Evolutionary conservation across 2,113 vertebrate genomes (phyloP).

Genomic region (Neodontobutis hainanensis): DNA sequence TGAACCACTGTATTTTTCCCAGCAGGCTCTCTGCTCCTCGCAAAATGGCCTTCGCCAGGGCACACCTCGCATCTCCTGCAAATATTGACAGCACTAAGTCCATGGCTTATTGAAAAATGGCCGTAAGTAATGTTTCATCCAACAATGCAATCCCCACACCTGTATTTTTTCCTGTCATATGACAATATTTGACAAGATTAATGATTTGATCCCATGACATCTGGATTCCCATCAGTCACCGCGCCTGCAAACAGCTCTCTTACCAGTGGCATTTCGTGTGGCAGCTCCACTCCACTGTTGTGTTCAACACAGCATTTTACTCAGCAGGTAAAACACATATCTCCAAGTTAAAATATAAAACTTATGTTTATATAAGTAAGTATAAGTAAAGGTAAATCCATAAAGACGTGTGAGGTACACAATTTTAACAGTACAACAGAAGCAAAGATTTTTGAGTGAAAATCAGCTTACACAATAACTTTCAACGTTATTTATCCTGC

Average conservation of each 20-base stretch:
- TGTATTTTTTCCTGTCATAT: constrained; percentile 73
- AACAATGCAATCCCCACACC: constrained; percentile 74
- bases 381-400: too few species aligned
- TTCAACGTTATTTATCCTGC: too few species aligned
- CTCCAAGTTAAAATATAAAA: too few species aligned
- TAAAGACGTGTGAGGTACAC: too few species aligned
- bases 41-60: constrained; percentile 77
- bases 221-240: constrained; percentile 71
- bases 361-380: too few species aligned
- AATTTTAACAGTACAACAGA: too few species aligned
- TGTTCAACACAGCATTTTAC: constrained; percentile 19
- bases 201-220: constrained; percentile 77
- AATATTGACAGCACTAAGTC: constrained; percentile 80
- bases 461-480: too few species aligned
- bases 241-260: constrained; percentile 60
- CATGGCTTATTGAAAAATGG: constrained; percentile 80
- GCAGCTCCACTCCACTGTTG: constrained; percentile 44
- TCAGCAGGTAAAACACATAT: not conserved
- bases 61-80: constrained; percentile 71
- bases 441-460: too few species aligned
- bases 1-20: constrained; percentile 84
- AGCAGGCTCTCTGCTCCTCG: constrained; percentile 78
- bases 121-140: constrained; percentile 78
- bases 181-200: constrained; percentile 76
- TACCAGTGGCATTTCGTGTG: constrained; percentile 73